These are phyloP conservation scores for Laodelphax striatellus DNA, from an alignment of 1,140 invertebrate species.

Conservation along the genomic window DNA sequence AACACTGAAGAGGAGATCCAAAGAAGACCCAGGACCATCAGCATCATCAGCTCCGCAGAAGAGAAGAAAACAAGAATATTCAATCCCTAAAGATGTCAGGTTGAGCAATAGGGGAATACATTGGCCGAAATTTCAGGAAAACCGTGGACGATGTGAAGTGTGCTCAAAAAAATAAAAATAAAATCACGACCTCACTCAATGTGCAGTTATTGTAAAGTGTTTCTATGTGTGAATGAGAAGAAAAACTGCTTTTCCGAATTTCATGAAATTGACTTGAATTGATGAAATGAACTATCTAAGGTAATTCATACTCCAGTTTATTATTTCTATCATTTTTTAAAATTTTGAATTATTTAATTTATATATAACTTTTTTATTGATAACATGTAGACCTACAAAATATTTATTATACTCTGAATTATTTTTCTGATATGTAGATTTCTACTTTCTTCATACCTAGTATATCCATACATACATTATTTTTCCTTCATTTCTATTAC, in stretches of 20 bases:
- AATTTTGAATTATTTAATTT: too few relatives aligned
- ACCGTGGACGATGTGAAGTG: constrained; percentile 28
- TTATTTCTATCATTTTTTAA: too few relatives aligned
- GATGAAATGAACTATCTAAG: too few relatives aligned
- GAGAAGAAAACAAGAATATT: constrained; percentile 19
- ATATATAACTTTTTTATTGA: too few relatives aligned
- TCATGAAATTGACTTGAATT: constrained; percentile 18
- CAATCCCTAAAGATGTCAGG: constrained; percentile 27
- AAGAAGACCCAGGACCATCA: not conserved
- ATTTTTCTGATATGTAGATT: too few relatives aligned
- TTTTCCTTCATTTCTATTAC: too few relatives aligned
- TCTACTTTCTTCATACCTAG: too few relatives aligned
- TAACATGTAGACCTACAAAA: too few relatives aligned
- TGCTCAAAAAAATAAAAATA: constrained; percentile 27
- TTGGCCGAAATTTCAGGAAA: constrained; percentile 27
- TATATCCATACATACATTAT: too few relatives aligned
- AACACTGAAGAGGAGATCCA: not conserved
- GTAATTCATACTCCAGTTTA: too few relatives aligned
- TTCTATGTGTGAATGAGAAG: constrained; percentile 29
- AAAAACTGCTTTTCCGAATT: constrained; percentile 30
- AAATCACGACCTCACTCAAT: constrained; percentile 29
- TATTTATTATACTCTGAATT: too few relatives aligned
- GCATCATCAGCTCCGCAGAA: not conserved
- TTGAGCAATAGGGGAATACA: constrained; percentile 29
- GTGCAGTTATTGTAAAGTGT: constrained; percentile 28